Evolutionary conservation across 2,797 vertebrate species (phyloP).

Genomic region (Bradypodion pumilum): DNA sequence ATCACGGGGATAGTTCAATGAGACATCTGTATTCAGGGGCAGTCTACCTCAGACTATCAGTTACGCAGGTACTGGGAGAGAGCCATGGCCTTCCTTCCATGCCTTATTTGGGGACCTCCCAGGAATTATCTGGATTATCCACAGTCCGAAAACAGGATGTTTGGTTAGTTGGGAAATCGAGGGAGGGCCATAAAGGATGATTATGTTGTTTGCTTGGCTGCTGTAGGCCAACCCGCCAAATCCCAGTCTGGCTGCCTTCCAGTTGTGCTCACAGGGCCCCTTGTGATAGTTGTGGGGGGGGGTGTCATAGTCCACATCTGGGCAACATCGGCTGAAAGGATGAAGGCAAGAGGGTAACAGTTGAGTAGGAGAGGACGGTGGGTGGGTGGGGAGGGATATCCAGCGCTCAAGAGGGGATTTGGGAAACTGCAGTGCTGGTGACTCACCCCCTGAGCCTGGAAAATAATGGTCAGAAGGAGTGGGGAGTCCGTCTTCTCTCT

Average conservation of each 20-base stretch:
- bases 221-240: not conserved
- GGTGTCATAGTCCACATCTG: not conserved
- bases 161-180: too few species aligned
- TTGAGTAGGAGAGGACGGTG: not conserved
- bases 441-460: constrained; percentile 5
- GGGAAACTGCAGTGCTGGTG: not conserved
- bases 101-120: too few species aligned
- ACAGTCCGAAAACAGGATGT: not conserved
- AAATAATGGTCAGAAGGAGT: not conserved
- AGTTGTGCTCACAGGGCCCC: not conserved
- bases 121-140: not conserved
- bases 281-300: not conserved
- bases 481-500: too few species aligned
- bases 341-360: too few species aligned
- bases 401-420: not conserved
- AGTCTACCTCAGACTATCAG: not conserved
- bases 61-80: rapidly evolving
- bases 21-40: not conserved
- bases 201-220: not conserved
- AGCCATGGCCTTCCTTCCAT: too few species aligned
- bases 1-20: too few species aligned
- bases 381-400: not conserved
- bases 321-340: too few species aligned
- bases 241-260: not conserved
- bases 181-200: not conserved